Percentiles rank a stretch among this genome's conserved stretches.
Evolutionary conservation across 2,797 vertebrate genomes (phyloP).

Genomic region (Microctenopoma lineatum): DNA sequence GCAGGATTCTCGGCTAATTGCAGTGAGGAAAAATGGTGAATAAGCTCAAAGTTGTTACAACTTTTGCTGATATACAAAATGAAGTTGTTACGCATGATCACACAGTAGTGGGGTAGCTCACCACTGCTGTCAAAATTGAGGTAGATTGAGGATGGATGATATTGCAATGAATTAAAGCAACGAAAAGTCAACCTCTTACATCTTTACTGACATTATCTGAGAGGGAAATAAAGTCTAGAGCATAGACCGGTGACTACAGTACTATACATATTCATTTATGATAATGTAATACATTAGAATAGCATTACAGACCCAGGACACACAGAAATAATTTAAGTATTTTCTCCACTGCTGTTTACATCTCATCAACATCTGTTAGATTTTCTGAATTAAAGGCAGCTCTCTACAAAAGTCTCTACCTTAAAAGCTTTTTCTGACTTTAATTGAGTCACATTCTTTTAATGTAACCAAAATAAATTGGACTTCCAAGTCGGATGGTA

Average conservation of each 20-base stretch:
- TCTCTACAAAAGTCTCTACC: constrained; percentile 21
- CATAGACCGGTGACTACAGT: neutral
- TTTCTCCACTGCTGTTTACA: constrained; percentile 1
- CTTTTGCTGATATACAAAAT: constrained; percentile 30
- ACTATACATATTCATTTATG: constrained; percentile 2
- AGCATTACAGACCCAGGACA: constrained; percentile 1
- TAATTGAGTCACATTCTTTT: constrained; percentile 39
- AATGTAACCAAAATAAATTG: constrained; percentile 45
- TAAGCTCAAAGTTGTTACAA: constrained; percentile 28
- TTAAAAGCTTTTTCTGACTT: constrained; percentile 41
- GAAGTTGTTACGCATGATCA: constrained; percentile 34
- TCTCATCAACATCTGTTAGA: constrained; percentile 15
- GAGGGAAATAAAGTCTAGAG: neutral
- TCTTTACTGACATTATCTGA: neutral
- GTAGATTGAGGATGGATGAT: constrained; percentile 25
- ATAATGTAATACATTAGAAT: neutral
- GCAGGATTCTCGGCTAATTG: constrained; percentile 40
- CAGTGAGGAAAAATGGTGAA: constrained; percentile 7
- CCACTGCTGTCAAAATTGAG: constrained; percentile 42
- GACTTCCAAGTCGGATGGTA: constrained; percentile 15
- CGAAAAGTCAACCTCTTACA: constrained; percentile 1
- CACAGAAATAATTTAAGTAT: too few species aligned
- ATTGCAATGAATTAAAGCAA: neutral
- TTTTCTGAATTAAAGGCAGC: constrained; percentile 15
- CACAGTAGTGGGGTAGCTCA: constrained; percentile 16